phyloP scores from a whole-genome alignment of 1,140 invertebrate species.

The Helicoverpa armigera region DNA sequence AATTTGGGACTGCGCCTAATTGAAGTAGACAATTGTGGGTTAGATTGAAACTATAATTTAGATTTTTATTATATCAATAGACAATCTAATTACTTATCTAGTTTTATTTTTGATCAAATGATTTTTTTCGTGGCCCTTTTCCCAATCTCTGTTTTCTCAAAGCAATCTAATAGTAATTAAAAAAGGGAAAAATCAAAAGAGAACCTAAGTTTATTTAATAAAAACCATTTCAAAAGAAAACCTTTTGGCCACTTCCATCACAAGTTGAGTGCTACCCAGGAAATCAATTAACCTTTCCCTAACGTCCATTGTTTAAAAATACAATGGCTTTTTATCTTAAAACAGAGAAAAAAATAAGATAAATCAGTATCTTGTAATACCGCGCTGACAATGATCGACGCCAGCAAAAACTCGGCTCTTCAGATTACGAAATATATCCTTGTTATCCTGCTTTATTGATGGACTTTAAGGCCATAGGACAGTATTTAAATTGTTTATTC shows the following conservation, averaged over 20 bases:
- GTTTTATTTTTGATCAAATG: no score
- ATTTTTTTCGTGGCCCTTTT: no score
- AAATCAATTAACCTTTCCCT: conserved; percentile 40
- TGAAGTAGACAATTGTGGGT: no score
- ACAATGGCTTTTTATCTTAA: conserved; percentile 25
- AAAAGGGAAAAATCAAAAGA: neutral
- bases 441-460: no score
- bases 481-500: no score
- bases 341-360: neutral
- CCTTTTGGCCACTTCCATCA: neutral
- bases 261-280: conserved; percentile 7
- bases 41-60: no score
- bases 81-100: no score
- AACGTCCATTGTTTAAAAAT: conserved; percentile 26
- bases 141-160: neutral
- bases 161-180: neutral
- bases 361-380: neutral
- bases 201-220: conserved; percentile 13
- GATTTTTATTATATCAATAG: no score
- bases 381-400: neutral
- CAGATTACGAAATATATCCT: no score
- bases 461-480: no score
- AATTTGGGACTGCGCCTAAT: no score
- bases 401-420: neutral
- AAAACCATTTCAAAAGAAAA: conserved; percentile 28